Conservation (phyloP, 1,140 invertebrate species). For the Macrobrachium rosenbergii region DNA sequence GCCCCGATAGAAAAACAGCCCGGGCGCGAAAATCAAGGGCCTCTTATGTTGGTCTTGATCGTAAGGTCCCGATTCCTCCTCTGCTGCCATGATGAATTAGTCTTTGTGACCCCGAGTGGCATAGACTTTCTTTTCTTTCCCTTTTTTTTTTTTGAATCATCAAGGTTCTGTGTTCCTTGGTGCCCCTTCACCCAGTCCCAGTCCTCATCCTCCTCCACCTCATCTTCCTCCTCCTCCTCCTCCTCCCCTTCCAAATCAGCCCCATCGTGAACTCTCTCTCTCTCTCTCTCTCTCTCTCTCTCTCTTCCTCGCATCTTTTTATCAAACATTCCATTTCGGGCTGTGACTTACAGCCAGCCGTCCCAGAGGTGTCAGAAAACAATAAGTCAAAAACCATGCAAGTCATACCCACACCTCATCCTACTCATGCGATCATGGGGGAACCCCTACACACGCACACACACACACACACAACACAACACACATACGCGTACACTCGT, state of each 20-base stretch:
- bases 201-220: not conserved
- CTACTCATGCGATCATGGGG: not conserved
- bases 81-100: too few species aligned
- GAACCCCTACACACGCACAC: too few species aligned
- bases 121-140: not conserved
- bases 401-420: conserved; percentile 27
- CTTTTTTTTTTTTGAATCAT: not conserved
- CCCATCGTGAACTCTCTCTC: not conserved
- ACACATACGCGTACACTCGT: not conserved
- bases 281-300: not conserved
- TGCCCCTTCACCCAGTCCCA: too few species aligned
- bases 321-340: conserved; percentile 34
- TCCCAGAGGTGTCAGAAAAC: conserved; percentile 37
- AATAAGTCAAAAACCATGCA: conserved; percentile 39
- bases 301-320: conserved; percentile 7
- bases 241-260: too few species aligned
- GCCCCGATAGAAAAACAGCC: too few species aligned
- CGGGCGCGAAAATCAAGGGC: too few species aligned
- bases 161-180: not conserved
- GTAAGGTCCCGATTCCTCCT: too few species aligned
- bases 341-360: not conserved
- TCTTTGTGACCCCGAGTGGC: not conserved
- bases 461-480: not conserved
- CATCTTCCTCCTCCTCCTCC: not conserved
- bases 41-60: too few species aligned